Evolutionary conservation across 2,888 invertebrate species (phyloP).

Genomic region (Diachrysia chrysitis): DNA sequence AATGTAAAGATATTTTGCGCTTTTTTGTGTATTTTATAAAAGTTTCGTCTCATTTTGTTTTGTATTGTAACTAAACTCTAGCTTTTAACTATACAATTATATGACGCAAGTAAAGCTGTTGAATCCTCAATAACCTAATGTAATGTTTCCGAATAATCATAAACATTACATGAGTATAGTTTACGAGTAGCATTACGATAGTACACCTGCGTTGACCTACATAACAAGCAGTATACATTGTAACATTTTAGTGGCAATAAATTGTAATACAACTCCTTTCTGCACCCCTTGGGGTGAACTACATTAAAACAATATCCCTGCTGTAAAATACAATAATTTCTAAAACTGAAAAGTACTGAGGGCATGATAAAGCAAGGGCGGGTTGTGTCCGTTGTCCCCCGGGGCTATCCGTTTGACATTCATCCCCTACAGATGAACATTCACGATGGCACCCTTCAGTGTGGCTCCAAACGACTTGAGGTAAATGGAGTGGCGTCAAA

Average conservation of each 20-base stretch:
- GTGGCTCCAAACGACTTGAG: not conserved
- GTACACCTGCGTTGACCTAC: conserved; percentile 22
- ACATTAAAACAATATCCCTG: conserved; percentile 37
- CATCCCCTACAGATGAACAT: conserved; percentile 42
- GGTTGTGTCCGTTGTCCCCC: conserved; percentile 53
- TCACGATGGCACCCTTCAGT: not conserved
- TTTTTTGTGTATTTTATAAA: not conserved
- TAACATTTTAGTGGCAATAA: conserved; percentile 30
- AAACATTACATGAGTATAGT: conserved; percentile 12
- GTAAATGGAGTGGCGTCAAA: not conserved
- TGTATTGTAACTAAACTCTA: too few species aligned
- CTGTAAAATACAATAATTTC: conserved; percentile 38
- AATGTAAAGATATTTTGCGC: not conserved
- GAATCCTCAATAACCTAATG: not conserved
- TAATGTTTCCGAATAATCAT: not conserved
- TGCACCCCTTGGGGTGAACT: conserved; percentile 19
- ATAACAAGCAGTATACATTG: conserved; percentile 24
- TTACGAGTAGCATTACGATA: conserved; percentile 22
- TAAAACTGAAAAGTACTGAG: conserved; percentile 29
- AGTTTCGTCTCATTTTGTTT: not conserved
- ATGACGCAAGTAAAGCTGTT: not conserved
- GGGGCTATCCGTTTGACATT: conserved; percentile 60
- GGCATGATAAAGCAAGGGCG: conserved; percentile 50
- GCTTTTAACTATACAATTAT: not conserved
- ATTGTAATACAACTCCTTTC: conserved; percentile 23